A percentile compares a stretch with the other conserved stretches of the same genome.
These are phyloP conservation scores for Sphaerodactylus townsendi DNA, from an alignment of 2,113 vertebrate genomes.

Conservation along the genomic window DNA sequence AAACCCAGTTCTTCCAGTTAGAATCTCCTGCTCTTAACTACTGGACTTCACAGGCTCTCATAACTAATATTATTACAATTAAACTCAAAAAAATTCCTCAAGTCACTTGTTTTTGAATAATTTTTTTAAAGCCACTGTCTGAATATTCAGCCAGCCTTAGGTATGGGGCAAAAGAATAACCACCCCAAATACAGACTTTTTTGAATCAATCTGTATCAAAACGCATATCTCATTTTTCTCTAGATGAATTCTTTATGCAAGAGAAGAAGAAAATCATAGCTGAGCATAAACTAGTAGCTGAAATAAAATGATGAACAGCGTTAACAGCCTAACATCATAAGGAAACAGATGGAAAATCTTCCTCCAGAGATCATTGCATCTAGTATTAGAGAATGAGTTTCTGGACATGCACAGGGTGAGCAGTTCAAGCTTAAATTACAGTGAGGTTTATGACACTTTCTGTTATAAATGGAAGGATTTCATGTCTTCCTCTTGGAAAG, in stretches of 20 bases:
- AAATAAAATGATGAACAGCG: conserved; percentile 74
- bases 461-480: conserved; percentile 71
- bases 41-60: too few relatives aligned
- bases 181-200: conserved; percentile 29
- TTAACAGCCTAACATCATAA: conserved; percentile 71
- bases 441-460: conserved; percentile 67
- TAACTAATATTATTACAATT: not conserved
- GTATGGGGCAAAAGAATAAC: not conserved
- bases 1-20: too few relatives aligned
- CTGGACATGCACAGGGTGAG: conserved; percentile 72
- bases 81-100: not conserved
- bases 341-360: conserved; percentile 79
- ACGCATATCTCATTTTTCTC: conserved; percentile 66
- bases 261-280: conserved; percentile 66
- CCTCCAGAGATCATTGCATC: conserved; percentile 74
- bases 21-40: too few relatives aligned
- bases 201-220: conserved; percentile 59
- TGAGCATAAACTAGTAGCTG: conserved; percentile 68
- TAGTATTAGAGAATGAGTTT: conserved; percentile 76
- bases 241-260: conserved; percentile 65
- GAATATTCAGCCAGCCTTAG: not conserved
- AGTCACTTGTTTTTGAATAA: not conserved
- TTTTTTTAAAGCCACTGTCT: not conserved
- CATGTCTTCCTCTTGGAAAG: conserved; percentile 70
- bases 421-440: conserved; percentile 78